Conservation (phyloP, 2,797 vertebrate species). For the Gadopsis marmoratus region DNA sequence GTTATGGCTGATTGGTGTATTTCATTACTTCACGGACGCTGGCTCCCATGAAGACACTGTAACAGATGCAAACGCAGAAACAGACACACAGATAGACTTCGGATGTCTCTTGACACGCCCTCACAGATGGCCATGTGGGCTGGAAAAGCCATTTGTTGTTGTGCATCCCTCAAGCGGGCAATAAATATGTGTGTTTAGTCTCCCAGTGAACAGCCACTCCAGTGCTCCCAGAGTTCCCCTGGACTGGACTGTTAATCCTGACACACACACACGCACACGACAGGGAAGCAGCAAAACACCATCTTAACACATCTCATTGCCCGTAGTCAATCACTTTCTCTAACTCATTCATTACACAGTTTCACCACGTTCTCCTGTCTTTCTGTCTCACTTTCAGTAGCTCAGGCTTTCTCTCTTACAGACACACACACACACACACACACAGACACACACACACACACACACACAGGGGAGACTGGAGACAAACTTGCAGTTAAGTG, state of each 20-base stretch:
- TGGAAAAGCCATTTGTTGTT: conserved; percentile 68
- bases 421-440: not conserved
- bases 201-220: conserved; percentile 50
- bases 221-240: conserved; percentile 21
- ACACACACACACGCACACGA: not conserved
- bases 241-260: conserved; percentile 34
- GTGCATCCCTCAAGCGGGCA: conserved; percentile 40
- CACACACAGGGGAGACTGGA: conserved; percentile 31
- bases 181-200: conserved; percentile 60
- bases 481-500: conserved; percentile 52
- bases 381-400: not conserved
- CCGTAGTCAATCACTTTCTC: conserved; percentile 11
- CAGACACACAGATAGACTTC: conserved; percentile 6
- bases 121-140: conserved; percentile 16
- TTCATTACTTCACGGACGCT: not conserved
- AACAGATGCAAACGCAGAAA: conserved; percentile 23
- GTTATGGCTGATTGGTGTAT: too few relatives aligned
- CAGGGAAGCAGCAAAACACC: conserved; percentile 16
- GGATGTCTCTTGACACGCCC: conserved; percentile 47
- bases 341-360: conserved; percentile 3
- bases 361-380: not conserved
- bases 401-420: conserved; percentile 11
- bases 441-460: conserved; percentile 14
- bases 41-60: not conserved
- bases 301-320: not conserved